These are phyloP conservation scores for Artibeus lituratus DNA, from an alignment of 2,797 vertebrate genomes.

Conservation along the genomic window DNA sequence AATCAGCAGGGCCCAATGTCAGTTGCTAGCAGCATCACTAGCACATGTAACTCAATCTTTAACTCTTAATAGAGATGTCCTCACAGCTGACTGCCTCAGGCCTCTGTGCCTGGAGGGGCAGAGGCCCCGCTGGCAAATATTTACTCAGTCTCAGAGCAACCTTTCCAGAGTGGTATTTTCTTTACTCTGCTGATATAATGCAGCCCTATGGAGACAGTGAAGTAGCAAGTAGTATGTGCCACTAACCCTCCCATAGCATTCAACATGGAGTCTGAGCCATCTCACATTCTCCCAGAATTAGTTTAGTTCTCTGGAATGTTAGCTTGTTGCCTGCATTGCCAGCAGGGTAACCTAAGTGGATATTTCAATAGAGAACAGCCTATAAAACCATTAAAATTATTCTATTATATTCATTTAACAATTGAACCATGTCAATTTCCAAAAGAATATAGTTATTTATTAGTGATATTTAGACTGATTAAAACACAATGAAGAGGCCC, in stretches of 20 bases:
- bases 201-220: background rate
- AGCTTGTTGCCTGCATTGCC: background rate
- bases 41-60: background rate
- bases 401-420: background rate
- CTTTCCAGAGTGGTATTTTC: background rate
- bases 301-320: background rate
- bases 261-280: background rate
- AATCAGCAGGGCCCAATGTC: background rate
- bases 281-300: background rate
- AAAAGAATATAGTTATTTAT: conserved; percentile 4
- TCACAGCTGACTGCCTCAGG: background rate
- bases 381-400: background rate
- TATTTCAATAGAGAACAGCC: background rate
- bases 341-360: background rate
- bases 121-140: background rate
- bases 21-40: background rate
- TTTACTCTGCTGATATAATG: conserved; percentile 17
- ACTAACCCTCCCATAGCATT: background rate
- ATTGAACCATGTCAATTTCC: background rate
- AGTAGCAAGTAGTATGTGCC: background rate
- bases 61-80: background rate
- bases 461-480: background rate
- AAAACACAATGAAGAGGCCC: background rate
- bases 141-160: conserved; percentile 22
- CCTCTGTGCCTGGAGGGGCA: background rate